Evolutionary conservation across 2,113 vertebrate species (phyloP).

Genomic region (Ceyx cyanopectus): DNA sequence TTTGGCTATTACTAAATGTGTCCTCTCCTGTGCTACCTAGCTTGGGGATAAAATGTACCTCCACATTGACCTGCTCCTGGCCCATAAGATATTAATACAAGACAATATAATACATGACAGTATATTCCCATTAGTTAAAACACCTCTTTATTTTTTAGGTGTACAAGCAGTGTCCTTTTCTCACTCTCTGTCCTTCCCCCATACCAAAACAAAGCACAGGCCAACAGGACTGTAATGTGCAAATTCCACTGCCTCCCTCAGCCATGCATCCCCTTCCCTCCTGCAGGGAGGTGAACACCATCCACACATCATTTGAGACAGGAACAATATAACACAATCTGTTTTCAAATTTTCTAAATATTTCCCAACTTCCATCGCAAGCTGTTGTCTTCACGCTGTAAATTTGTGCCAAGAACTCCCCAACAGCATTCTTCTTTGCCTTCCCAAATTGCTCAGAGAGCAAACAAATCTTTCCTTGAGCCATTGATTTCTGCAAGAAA

Average conservation of each 20-base stretch:
- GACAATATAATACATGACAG: not conserved
- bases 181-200: not conserved
- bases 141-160: not conserved
- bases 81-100: not conserved
- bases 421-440: slow-evolving; percentile 54
- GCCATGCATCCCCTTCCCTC: not conserved
- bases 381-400: slow-evolving; percentile 36
- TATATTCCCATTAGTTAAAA: not conserved
- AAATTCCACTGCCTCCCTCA: not conserved
- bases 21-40: not conserved
- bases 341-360: slow-evolving; percentile 72
- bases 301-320: slow-evolving; percentile 29
- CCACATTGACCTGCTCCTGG: too few relatives aligned
- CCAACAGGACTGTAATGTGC: rapidly evolving
- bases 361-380: slow-evolving; percentile 56
- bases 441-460: slow-evolving; percentile 42
- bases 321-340: slow-evolving; percentile 46
- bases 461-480: slow-evolving; percentile 52
- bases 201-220: slow-evolving; percentile 1
- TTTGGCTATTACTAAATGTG: not conserved
- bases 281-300: not conserved
- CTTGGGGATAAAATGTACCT: not conserved
- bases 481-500: slow-evolving; percentile 56
- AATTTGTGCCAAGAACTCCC: slow-evolving; percentile 59
- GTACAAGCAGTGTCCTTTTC: not conserved